Evolutionary conservation across 1,140 invertebrate genomes (phyloP).

Genomic region (Bombus ignitus): DNA sequence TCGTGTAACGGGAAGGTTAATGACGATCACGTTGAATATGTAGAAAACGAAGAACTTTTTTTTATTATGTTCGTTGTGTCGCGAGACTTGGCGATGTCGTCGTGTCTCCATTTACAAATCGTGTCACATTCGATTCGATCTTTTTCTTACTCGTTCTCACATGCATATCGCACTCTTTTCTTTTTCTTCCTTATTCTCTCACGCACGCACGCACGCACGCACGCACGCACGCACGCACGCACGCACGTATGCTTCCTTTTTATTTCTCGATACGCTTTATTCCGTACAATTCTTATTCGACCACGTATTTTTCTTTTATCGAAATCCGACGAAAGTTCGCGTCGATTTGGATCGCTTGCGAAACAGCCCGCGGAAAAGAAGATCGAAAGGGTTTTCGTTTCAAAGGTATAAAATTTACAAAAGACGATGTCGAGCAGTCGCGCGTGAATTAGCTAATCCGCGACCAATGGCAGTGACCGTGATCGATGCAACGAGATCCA

Average conservation of each 20-base stretch:
- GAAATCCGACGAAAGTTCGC: not conserved
- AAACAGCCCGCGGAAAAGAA: slow-evolving; percentile 6
- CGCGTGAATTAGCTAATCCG: not conserved
- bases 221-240: no score
- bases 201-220: no score
- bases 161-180: not conserved
- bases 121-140: slow-evolving; percentile 26
- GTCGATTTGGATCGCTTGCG: not conserved
- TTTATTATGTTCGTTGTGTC: slow-evolving; percentile 77
- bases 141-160: not conserved
- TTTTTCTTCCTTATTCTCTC: not conserved
- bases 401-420: slow-evolving; percentile 50
- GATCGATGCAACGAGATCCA: slow-evolving; percentile 11
- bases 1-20: not conserved
- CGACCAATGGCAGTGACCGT: slow-evolving; percentile 2
- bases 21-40: slow-evolving; percentile 17
- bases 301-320: not conserved
- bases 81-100: slow-evolving; percentile 56
- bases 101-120: slow-evolving; percentile 55
- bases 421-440: not conserved
- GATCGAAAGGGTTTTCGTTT: slow-evolving; percentile 34
- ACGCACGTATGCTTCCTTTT: not conserved
- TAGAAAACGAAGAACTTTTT: slow-evolving; percentile 70
- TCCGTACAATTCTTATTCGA: slow-evolving; percentile 50
- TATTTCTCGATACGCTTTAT: slow-evolving; percentile 4